Conservation (phyloP, 2,113 vertebrate genomes). For the Astatotilapia flaviijosephi region DNA sequence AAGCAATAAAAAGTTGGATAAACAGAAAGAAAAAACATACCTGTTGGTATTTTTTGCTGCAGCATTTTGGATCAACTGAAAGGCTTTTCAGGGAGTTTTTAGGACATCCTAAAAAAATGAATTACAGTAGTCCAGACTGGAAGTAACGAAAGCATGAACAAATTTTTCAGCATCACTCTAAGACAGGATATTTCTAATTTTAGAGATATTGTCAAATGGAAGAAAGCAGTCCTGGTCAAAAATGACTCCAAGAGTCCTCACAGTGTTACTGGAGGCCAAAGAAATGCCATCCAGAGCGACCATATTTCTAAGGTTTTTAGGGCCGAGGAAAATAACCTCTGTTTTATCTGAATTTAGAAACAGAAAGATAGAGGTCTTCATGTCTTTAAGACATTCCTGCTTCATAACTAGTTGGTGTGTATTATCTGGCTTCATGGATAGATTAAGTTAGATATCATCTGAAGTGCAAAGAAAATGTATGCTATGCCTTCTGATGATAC, state of each 20-base stretch:
- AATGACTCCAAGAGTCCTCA: background rate
- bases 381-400: background rate
- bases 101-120: background rate
- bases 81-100: background rate
- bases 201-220: background rate
- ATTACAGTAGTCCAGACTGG: background rate
- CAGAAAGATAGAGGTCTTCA: background rate
- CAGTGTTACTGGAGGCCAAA: background rate
- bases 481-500: fast-evolving
- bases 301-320: background rate
- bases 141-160: background rate
- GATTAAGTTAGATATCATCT: background rate
- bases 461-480: background rate
- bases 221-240: background rate
- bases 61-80: background rate
- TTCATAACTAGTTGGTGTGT: background rate
- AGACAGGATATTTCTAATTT: background rate
- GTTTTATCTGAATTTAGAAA: background rate
- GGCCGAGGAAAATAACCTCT: background rate
- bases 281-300: background rate
- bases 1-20: background rate
- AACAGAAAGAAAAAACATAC: background rate
- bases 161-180: background rate
- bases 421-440: fast-evolving
- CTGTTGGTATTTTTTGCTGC: background rate